Base-by-base conservation (phyloP, 2,797 vertebrate species). In the Pagetopsis macropterus region DNA sequence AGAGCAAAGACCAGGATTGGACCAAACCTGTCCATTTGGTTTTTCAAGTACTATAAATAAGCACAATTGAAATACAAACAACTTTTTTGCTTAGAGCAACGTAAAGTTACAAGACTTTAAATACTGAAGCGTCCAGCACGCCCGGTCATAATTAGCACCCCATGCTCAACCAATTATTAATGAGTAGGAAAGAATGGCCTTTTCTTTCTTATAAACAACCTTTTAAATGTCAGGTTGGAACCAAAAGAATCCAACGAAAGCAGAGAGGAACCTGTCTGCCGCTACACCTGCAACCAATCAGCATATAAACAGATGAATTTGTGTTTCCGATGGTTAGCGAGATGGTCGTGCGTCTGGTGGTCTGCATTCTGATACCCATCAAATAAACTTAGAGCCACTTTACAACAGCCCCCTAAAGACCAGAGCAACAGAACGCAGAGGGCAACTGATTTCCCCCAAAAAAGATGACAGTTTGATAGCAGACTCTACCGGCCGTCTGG, bases 221-320 rank as follows among this genome's bases (percentile, higher is more conserved):
- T 64, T 50, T 55, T 2, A 57, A 2, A 14, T 8, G 13, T 56
- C 51, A 78, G 48, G 40, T 40, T 48, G 4, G 50, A 65, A 51
- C 19, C 33, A 37, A 37, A 51, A 27, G 14, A 58, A 50, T 3
- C 10, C 46, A 61, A 45, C 17, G 19, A 69, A 65, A 66, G 40
- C 21, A 70, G 31, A 46, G 64, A 48, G 21, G 40, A 89, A 88
- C 87, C 66, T 79, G 85, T 92, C 86, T 90, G 44, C 79, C 84
- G 76, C 90, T 91, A 87, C 91, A 95, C 93, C 95, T 96, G 95
- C 94, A 95, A 93, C 89, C 93, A 95, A 96, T 96, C 95, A 95
- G 76, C 75, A 23, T 0, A 15, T 74, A 89, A 91, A 88, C 70
- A 74, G 69, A 78, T 66, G 73, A 79, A 81, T 80, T 46, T 78